phyloP scores from a whole-genome alignment of 2,113 vertebrate species.

The Monarcha castaneiventris region DNA sequence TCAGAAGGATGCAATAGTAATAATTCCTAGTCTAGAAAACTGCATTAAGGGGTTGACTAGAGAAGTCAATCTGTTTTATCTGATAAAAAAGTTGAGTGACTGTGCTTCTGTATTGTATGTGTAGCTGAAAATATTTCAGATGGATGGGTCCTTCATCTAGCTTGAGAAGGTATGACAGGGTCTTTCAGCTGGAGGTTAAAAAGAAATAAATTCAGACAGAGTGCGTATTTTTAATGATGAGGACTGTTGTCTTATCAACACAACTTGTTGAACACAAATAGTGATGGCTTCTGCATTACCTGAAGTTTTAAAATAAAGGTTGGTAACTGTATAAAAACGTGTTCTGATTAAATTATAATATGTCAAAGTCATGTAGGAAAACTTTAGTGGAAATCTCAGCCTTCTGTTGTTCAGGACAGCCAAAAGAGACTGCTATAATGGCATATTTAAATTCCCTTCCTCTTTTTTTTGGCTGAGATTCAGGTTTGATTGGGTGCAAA shows the following conservation, averaged over 20 bases:
- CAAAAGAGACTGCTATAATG: not conserved
- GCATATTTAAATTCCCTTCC: not conserved
- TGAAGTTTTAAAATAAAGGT: not conserved
- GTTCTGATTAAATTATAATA: not conserved
- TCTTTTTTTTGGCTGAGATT: not conserved
- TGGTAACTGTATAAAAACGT: not conserved
- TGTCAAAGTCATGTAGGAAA: not conserved
- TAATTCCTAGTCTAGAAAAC: not conserved
- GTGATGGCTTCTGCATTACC: not conserved
- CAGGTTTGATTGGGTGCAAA: not conserved
- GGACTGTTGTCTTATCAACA: not conserved
- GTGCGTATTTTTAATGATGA: accelerated
- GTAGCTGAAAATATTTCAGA: not conserved
- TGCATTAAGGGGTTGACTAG: not conserved
- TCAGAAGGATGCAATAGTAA: not conserved
- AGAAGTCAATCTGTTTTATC: not conserved
- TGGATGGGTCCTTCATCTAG: not conserved
- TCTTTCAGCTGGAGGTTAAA: not conserved
- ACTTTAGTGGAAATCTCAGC: not conserved
- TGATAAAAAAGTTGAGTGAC: not conserved
- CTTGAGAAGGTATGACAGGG: not conserved
- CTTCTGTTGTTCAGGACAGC: not conserved
- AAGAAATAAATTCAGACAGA: not conserved
- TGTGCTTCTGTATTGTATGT: not conserved
- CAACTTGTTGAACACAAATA: not conserved